phyloP scores from a whole-genome alignment of 2,113 vertebrate species.

The Anseranas semipalmata region DNA sequence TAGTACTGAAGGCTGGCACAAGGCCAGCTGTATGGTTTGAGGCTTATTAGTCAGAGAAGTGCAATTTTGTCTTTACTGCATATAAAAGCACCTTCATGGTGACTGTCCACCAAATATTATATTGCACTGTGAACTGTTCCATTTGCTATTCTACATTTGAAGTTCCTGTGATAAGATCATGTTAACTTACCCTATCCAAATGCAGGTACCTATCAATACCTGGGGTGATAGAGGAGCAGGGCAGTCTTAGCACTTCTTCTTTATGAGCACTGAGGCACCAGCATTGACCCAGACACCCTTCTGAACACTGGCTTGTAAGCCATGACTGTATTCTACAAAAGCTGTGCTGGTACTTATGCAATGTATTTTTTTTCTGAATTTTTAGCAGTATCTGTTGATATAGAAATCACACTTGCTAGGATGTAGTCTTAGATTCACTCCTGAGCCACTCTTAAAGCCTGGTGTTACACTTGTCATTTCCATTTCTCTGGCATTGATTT shows the following conservation, averaged over 20 bases:
- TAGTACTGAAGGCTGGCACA: neutral
- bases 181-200: accelerated
- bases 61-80: neutral
- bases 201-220: neutral
- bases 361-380: neutral
- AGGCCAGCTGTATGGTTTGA: neutral
- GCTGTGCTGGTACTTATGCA: neutral
- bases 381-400: neutral
- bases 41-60: neutral
- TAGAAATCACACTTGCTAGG: neutral
- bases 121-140: neutral
- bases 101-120: neutral
- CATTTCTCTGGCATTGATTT: neutral
- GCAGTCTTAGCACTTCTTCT: neutral
- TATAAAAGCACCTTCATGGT: neutral
- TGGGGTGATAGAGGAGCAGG: neutral
- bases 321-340: neutral
- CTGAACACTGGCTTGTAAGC: neutral
- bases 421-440: neutral
- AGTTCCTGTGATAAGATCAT: neutral
- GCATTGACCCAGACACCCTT: neutral
- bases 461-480: neutral
- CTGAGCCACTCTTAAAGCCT: neutral
- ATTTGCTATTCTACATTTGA: neutral
- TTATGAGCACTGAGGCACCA: neutral